Base-by-base conservation (phyloP, 1,140 invertebrate species). In the Samia ricini region DNA sequence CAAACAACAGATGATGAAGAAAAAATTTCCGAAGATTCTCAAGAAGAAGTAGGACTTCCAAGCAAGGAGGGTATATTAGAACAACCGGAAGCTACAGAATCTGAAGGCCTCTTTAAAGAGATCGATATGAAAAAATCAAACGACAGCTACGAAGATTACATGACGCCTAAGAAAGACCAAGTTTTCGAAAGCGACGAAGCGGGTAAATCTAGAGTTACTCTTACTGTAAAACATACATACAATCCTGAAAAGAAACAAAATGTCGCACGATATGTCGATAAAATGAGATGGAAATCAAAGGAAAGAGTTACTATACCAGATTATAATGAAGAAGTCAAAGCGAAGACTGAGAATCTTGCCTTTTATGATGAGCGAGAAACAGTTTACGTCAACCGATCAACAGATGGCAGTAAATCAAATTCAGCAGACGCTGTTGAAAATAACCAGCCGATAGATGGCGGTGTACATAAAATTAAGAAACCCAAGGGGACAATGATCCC, bases 121-220 rank as follows among this genome's bases (percentile, higher is more conserved):
- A 21, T 50, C 6, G 36, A 59, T 50, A 49, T 59, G n/a, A 15
- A 10, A 21, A 73, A 49, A n/a, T 69, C 65, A 29, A 79, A 80
- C 6, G 83, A 86, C 24, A 83, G 80, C 36, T 84, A 86, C 29
- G 79, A 83, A 74, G 81, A 86, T 57, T 86, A 86, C 12, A 58
- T 67, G 2, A 63, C 58, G 12, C 80, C 81, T 2, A 54, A 63
- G 24, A 85, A 72, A 64, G 77, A 79, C 10, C 20, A 65, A 4
- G 23, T 51, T 21, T 60, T 23, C 20, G 42, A 56, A 8, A 52
- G 29, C 7, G 26, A 18, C 12, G 60, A 57, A 20, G 42, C 51
- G 18, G 56, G 57, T 42, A 18, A 59, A 15, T 42, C 33, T 15
- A 42, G 4, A 5, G n/a, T 15, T 42, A 1, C 33, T 12, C n/a